Base-by-base conservation (phyloP, 2,797 vertebrate species). In the Hypotaenidia okinawae region DNA sequence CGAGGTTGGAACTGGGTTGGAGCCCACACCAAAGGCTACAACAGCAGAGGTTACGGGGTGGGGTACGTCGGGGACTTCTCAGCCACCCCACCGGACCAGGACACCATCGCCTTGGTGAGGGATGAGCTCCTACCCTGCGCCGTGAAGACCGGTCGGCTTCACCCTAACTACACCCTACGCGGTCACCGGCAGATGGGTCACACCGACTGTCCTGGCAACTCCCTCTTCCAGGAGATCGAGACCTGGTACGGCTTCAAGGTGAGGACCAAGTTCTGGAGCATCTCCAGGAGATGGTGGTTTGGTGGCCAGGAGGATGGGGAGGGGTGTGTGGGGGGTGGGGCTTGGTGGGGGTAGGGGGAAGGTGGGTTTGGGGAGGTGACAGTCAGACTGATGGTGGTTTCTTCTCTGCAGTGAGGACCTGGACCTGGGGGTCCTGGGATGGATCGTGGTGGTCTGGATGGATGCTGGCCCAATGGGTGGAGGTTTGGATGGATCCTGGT, bases 31-130 rank as follows among this genome's bases (percentile, higher is more conserved):
- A 98, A 63, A 41, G 98, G 98, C 25, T 97, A 98, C 95, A 99
- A 99, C 92, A 72, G 59, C 41, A 35, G 85, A 0, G 99, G 99
- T 9, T 99, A 98, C 1, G 99, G 99, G 0, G 95, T 99, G 58
- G 97, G 98, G n/a, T 96, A 99, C 87, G 98, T 99, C 1, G 99
- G 99, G 3, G 95, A 99, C 97, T 99, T 98, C 96, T 98, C 98
- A 0, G 35, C 92, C 28, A 35, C 73, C 4, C 90, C 98, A 62
- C 99, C 99, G 0, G 95, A 97, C 3, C 82, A 89, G 3, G 80
- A 97, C 2, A 86, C 97, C 74, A 96, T 98, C 90, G 82, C 97
- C 28, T 92, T 98, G n/a, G 43, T 99, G 82, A 97, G 97, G 17
- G 97, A 98, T 12, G 43, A 41, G 13, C 96, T 99, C 14, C 95